Base-by-base conservation (phyloP, 2,797 vertebrate genomes). In the Myotis planiceps region DNA sequence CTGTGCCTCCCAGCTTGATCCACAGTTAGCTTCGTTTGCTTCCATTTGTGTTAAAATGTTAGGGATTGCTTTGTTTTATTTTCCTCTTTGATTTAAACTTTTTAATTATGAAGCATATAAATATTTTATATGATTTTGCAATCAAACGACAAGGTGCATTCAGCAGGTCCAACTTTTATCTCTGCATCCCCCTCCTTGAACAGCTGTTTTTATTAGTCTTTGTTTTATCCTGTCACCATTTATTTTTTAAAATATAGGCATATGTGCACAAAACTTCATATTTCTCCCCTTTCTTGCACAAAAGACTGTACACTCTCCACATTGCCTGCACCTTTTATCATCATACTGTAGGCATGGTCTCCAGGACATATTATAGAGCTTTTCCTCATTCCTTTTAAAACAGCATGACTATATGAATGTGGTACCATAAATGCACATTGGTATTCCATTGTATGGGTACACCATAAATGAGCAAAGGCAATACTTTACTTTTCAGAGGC, bases 171-270 rank as follows among this genome's bases (percentile, higher is more conserved):
- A 42, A 72, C 1, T 88, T 78, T 45, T 19, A 83, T 66, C 18
- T 93, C 9, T 63, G 6, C 27, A 21, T 47, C 91, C 32, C 85
- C n/a, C 12, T 75, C 37, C 32, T 63, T 21, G 29, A 7, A 5
- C 7, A 45, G 29, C 21, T 39, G 51, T 79, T 96, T 91, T 93
- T 79, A 69, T 37, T 82, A 37, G 6, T 83, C 34, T 92, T 88
- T 45, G 34, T 91, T 90, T 87, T 72, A 88, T 66, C 19, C 37
- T 45, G 2, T 79, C 60, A 55, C 27, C 32, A 58, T 39, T 88
- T 92, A 47, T 92, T 96, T 74, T 58, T 76, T 29, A 66, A 80
- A 92, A 86, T 69, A 58, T n/a, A 92, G 45, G 63, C 49, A 87
- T 80, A 58, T 69, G 13, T 83, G n/a, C 23, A 75, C 16, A 32